These are phyloP conservation scores for Scolopax rusticola DNA, from an alignment of 2,797 vertebrate species.

Conservation along the genomic window DNA sequence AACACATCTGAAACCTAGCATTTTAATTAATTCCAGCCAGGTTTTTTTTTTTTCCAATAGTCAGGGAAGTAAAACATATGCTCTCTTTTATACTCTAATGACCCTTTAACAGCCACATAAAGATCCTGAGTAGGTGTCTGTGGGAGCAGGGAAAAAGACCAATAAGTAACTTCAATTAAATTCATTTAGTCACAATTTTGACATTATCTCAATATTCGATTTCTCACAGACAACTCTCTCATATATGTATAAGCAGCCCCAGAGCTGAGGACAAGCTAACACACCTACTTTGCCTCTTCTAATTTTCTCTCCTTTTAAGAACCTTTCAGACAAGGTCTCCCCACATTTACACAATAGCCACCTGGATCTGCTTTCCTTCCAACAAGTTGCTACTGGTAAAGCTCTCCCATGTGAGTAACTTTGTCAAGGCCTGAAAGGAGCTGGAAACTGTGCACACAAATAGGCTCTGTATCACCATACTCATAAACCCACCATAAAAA, in stretches of 20 bases:
- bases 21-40: background rate
- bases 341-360: slow-evolving; percentile 55
- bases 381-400: slow-evolving; percentile 65
- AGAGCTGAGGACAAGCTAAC: slow-evolving; percentile 32
- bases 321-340: slow-evolving; percentile 42
- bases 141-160: background rate
- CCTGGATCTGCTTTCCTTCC: slow-evolving; percentile 44
- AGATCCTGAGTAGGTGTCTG: background rate
- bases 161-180: slow-evolving; percentile 20
- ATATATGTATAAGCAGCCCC: background rate
- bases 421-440: slow-evolving; percentile 2
- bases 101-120: background rate
- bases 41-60: background rate
- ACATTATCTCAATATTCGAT: background rate
- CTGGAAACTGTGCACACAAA: background rate
- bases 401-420: slow-evolving; percentile 23
- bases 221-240: slow-evolving; percentile 2
- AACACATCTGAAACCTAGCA: background rate
- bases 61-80: background rate
- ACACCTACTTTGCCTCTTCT: slow-evolving; percentile 3
- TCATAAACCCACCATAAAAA: background rate
- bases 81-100: background rate
- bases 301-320: slow-evolving; percentile 44
- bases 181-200: background rate
- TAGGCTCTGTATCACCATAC: background rate